These are phyloP conservation scores for Lumbricus terrestris DNA, from an alignment of 2,888 invertebrate species.

Conservation along the genomic window DNA sequence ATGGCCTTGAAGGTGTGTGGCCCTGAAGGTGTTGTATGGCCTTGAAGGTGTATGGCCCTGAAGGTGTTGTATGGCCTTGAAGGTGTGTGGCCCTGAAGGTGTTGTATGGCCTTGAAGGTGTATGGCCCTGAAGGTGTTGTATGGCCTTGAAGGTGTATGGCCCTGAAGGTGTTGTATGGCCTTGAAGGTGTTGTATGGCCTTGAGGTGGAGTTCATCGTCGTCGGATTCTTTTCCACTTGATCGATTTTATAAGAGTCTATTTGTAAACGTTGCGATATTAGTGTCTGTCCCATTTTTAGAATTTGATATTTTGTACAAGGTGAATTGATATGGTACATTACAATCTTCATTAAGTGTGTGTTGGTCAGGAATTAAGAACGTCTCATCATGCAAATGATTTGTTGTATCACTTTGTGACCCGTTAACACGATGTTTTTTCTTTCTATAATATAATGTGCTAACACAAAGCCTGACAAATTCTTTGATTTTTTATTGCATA, in stretches of 20 bases:
- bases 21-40: too few species aligned
- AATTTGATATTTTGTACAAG: constrained; percentile 3
- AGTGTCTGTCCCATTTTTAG: not conserved
- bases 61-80: too few species aligned
- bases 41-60: too few species aligned
- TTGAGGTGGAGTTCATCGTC: not conserved
- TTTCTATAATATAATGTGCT: not conserved
- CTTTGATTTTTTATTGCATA: not conserved
- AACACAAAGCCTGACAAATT: not conserved
- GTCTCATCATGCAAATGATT: not conserved
- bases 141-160: too few species aligned
- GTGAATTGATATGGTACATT: not conserved
- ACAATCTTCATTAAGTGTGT: not conserved
- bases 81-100: too few species aligned
- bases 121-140: too few species aligned
- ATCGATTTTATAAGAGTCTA: not conserved
- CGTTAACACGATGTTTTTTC: not conserved
- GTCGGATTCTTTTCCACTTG: not conserved
- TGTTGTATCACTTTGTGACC: not conserved
- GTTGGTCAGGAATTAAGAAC: not conserved
- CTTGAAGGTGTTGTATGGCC: too few species aligned
- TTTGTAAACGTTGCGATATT: not conserved
- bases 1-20: too few species aligned
- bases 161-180: too few species aligned
- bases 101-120: too few species aligned